A percentile compares a stretch with the other conserved stretches of the same genome.
These are phyloP conservation scores for Craseonycteris thonglongyai DNA, from an alignment of 2,113 vertebrate genomes.

Conservation along the genomic window DNA sequence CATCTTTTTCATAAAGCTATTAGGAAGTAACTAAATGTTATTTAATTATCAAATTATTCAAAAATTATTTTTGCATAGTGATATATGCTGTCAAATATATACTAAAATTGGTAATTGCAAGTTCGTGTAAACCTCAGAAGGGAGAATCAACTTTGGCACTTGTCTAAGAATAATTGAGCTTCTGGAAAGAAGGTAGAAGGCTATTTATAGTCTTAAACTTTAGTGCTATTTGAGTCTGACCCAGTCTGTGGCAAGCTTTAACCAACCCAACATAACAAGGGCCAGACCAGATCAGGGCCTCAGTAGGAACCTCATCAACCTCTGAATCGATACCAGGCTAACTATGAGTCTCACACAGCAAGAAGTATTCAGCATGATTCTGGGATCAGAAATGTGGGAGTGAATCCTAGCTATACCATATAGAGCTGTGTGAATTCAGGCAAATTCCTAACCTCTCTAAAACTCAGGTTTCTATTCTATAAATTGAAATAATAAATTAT, in stretches of 20 bases:
- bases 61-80: background rate
- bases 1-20: background rate
- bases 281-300: background rate
- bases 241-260: background rate
- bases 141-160: background rate
- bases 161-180: background rate
- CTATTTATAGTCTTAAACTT: background rate
- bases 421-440: background rate
- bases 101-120: background rate
- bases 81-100: background rate
- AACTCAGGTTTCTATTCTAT: background rate
- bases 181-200: background rate
- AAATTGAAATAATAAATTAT: background rate
- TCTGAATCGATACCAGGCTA: background rate
- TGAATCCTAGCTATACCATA: background rate
- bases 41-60: background rate
- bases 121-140: background rate
- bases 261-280: background rate
- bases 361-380: background rate
- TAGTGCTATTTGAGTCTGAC: background rate
- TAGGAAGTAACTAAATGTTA: background rate
- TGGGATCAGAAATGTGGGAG: background rate
- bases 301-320: fast-evolving
- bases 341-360: background rate
- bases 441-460: background rate